Base-by-base conservation (phyloP, 2,797 vertebrate species). In the Spinibarbus caldwelli region DNA sequence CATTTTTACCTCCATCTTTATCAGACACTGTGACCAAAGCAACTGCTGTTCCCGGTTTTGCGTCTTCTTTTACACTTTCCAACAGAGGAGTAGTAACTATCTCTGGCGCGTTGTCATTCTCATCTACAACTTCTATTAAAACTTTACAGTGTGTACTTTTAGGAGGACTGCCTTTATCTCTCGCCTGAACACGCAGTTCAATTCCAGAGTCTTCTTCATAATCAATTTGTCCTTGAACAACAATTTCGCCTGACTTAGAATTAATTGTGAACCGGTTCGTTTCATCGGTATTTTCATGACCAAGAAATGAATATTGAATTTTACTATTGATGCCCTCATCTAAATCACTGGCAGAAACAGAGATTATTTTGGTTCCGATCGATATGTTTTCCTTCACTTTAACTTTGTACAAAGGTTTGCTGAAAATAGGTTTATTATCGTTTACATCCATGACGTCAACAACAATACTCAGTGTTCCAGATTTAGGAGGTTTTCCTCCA, bases 11-110 rank as follows among this genome's bases (percentile, higher is more conserved):
- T 10, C 94, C 94, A 72, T 97, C 96, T 54, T 57, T 91, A 86
- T 97, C 96, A 0, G 85, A 93, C 1, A 97, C 94, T 0, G 93
- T 95, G 11, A 97, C 91, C 7, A 96, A 89, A 71, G 95, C 96
- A 0, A 97, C 93, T 0, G 93, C 93, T 0, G 92, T 94, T 7
- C 93, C 94, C 5, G 86, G 66, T 0, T 91, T 93, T 1, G 95
- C 88, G 41, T 96, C 93, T 38, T 97, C 97, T 89, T 83, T 92
- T 1, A 97, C 90, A 0, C 92, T 93, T 0, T 93, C 94, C 54
- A 92, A 90, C 6, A 96, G 80, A 23, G 94, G 95, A 34, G 38
- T 41, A 8, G 95, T 96, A 52, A 90, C 85, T 66, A 95, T 93
- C 85, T 94, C 89, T 64, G 95, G 95, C 0, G 77, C 84, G 47